phyloP scores from a whole-genome alignment of 2,888 invertebrate species.

The Zygogramma bicolorata region DNA sequence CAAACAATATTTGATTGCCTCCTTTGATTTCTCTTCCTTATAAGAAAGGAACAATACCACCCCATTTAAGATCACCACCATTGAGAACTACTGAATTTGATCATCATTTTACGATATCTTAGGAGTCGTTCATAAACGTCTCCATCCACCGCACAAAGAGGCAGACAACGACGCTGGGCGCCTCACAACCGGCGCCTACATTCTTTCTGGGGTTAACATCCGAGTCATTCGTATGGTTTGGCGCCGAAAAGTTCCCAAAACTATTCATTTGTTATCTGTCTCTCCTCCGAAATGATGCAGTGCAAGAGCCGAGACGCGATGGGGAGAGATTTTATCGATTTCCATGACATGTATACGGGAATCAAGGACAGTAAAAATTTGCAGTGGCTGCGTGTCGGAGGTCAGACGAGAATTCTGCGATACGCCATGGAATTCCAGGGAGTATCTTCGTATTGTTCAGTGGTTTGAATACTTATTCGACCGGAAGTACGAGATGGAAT shows the following conservation, averaged over 20 bases:
- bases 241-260: slow-evolving; percentile 4
- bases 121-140: background rate
- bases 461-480: background rate
- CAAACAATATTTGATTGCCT: no score
- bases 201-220: slow-evolving; percentile 39
- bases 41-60: no score
- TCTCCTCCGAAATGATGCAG: background rate
- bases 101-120: no score
- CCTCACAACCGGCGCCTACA: slow-evolving; percentile 13
- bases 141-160: background rate
- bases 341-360: slow-evolving; percentile 36
- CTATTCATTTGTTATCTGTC: slow-evolving; percentile 13
- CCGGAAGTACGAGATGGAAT: background rate
- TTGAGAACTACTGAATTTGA: background rate
- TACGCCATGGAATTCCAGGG: background rate
- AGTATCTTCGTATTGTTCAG: background rate
- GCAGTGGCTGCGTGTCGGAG: slow-evolving; percentile 12
- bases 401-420: background rate
- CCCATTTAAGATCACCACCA: background rate
- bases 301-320: background rate
- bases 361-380: slow-evolving; percentile 41
- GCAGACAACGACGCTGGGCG: slow-evolving; percentile 6
- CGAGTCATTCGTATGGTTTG: slow-evolving; percentile 13
- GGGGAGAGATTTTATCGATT: slow-evolving; percentile 33
- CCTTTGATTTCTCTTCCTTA: no score